A percentile compares a stretch with the other conserved stretches of the same genome.
These are phyloP conservation scores for Eristalinus sepulchralis DNA, from an alignment of 2,888 invertebrate genomes.

Conservation along the genomic window DNA sequence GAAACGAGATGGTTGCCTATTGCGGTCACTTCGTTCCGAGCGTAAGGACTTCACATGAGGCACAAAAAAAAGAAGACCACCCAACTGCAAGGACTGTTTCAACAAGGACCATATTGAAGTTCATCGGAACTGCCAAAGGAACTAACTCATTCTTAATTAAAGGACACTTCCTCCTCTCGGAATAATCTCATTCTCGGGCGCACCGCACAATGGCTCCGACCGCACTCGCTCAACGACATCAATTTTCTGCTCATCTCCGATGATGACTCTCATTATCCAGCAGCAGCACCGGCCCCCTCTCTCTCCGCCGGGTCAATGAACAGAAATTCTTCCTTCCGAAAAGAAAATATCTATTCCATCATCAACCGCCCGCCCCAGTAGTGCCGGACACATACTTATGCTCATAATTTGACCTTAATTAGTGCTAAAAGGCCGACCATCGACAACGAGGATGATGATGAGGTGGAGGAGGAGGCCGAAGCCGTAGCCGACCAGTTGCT, in stretches of 20 bases:
- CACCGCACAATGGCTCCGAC: background rate
- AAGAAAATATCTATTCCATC: conserved; percentile 2
- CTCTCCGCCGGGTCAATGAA: background rate
- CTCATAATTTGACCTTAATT: conserved; percentile 46
- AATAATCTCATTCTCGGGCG: background rate
- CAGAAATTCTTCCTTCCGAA: background rate
- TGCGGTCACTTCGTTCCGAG: background rate
- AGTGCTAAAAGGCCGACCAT: conserved; percentile 11
- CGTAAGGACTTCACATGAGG: background rate
- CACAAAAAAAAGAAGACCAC: background rate
- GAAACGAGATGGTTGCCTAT: background rate
- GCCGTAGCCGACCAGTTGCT: conserved; percentile 34
- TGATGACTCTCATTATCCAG: conserved; percentile 24
- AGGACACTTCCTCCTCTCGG: background rate
- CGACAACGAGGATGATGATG: background rate
- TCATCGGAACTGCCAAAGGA: background rate
- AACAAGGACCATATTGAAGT: background rate
- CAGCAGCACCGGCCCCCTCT: background rate
- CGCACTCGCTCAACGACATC: conserved; percentile 1
- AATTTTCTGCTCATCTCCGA: conserved; percentile 22
- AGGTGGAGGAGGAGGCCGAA: no score
- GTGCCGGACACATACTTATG: conserved; percentile 33
- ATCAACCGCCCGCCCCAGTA: conserved; percentile 9
- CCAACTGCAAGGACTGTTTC: background rate
- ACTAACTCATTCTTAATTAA: background rate